Conservation (phyloP, 2,113 vertebrate genomes). For the Salvelinus fontinalis region DNA sequence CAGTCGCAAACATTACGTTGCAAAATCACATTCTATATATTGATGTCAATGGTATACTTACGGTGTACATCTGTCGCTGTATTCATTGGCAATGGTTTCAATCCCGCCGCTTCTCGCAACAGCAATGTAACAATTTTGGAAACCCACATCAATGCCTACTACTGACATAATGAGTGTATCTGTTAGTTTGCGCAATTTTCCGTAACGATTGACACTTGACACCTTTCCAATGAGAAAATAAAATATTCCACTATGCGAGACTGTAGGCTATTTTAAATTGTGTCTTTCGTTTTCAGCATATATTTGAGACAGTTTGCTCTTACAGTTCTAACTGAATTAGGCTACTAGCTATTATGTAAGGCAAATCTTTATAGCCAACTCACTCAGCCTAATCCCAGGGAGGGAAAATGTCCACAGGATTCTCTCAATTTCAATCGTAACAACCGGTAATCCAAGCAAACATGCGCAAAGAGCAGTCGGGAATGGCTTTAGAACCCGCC, state of each 20-base stretch:
- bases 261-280: slow-evolving; percentile 2
- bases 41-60: slow-evolving; percentile 74
- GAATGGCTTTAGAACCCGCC: slow-evolving; percentile 57
- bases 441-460: slow-evolving; percentile 40
- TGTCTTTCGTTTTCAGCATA: slow-evolving; percentile 18
- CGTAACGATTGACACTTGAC: slow-evolving; percentile 46
- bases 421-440: slow-evolving; percentile 55
- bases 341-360: slow-evolving; percentile 66
- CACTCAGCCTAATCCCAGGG: slow-evolving; percentile 64
- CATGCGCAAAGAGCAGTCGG: slow-evolving; percentile 41
- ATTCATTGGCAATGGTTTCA: slow-evolving; percentile 93
- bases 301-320: slow-evolving; percentile 15
- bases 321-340: slow-evolving; percentile 43
- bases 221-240: slow-evolving; percentile 34
- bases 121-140: slow-evolving; percentile 92
- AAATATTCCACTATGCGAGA: slow-evolving; percentile 26
- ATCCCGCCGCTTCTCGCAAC: slow-evolving; percentile 92
- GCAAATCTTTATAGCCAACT: slow-evolving; percentile 65
- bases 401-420: slow-evolving; percentile 62
- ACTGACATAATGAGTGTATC: slow-evolving; percentile 82
- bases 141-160: slow-evolving; percentile 92
- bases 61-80: slow-evolving; percentile 97
- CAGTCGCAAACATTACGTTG: slow-evolving; percentile 60
- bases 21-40: slow-evolving; percentile 33
- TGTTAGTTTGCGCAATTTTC: slow-evolving; percentile 20